Percentiles rank a stretch among this genome's conserved stretches.
phyloP scores from a whole-genome alignment of 2,888 invertebrate species.

The Aphelenchoides bicaudatus region DNA sequence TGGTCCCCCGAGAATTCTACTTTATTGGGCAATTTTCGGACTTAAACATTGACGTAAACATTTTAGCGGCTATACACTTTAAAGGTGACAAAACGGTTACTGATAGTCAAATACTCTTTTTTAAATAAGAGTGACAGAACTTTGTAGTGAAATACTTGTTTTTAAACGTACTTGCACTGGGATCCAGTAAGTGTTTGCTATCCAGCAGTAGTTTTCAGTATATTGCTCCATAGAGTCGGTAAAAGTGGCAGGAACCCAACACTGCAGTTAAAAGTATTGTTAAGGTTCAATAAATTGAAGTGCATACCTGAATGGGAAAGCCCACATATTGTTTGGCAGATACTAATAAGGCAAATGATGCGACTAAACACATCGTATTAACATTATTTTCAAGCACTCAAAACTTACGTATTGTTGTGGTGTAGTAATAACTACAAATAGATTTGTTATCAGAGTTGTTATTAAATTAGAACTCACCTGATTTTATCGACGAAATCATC shows the following conservation, averaged over 20 bases:
- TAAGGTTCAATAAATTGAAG: constrained; percentile 20
- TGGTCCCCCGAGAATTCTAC: no score
- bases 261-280: constrained; percentile 44
- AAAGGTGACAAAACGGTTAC: no score
- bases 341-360: constrained; percentile 59
- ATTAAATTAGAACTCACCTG: no score
- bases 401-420: constrained; percentile 58
- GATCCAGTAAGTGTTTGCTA: constrained; percentile 56
- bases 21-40: no score
- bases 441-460: no score
- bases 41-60: no score
- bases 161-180: no score
- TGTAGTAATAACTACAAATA: constrained; percentile 61
- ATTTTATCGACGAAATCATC: constrained; percentile 61
- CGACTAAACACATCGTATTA: no score
- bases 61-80: no score
- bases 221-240: constrained; percentile 62
- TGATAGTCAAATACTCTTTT: no score
- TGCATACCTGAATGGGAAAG: constrained; percentile 19
- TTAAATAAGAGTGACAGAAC: no score
- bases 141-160: no score
- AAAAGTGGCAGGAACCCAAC: constrained; percentile 61
- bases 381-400: neutral
- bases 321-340: constrained; percentile 61
- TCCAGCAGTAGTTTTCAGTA: constrained; percentile 61